Base-by-base conservation (phyloP, 2,888 invertebrate genomes). In the Sesamia inferens region DNA sequence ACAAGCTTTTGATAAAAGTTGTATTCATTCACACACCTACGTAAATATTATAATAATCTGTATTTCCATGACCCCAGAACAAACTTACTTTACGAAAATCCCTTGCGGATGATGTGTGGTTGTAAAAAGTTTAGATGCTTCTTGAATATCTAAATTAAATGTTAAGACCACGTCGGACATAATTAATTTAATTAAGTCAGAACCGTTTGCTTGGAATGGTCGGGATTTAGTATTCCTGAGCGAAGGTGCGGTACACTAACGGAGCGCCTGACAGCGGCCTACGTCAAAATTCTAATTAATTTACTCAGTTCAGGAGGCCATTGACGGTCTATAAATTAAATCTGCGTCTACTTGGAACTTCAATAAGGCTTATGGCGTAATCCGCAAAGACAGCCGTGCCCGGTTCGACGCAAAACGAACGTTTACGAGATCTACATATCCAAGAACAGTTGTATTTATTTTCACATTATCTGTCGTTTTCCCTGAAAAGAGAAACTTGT, bases 201-300 rank as follows among this genome's bases (percentile, higher is more conserved):
- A 51, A 70, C 67, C 75, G 58, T 82, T 84, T 74, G 65, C 66
- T 51, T 22, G 59, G 42, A 63, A 63, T 76, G 71, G 73, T 66
- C 59, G 73, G 63, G 74, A 76, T 85, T 86, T 85, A 78, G 85
- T 85, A 87, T 86, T 88, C 84, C 77, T 76, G 79, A 69, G 75
- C 71, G 59, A 75, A 75, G 71, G 66, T 73, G 69, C 76, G 71
- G 85, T 73, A 84, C 71, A 62, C 76, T 75, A 72, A 74, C 62
- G 72, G 71, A 68, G 72, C 65, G 71, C 24, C 79, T 85, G 87
- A 84, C 88, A 80, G 66, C 69, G 75, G 76, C 84, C 87, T 85
- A 76, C 72, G 80, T 87, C 88, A 88, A 85, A 85, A 82, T 81
- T 84, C 58, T 81, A 88, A 87, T 87, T 87, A 87, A 84, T 84